phyloP scores from a whole-genome alignment of 2,888 invertebrate genomes.

The Holacanthella duospinosa region DNA sequence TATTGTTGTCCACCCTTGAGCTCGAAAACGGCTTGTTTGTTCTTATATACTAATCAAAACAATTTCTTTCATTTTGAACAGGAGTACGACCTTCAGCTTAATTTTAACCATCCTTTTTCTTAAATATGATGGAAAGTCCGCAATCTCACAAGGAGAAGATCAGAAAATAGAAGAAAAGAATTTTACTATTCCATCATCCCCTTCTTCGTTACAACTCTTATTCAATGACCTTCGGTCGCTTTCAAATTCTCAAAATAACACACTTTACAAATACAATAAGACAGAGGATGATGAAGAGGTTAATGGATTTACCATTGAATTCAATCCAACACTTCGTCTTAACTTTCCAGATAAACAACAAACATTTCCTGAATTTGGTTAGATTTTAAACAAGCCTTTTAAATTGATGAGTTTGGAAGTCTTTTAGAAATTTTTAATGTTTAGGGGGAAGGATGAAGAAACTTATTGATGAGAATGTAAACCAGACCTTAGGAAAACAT shows the following conservation, averaged over 20 bases:
- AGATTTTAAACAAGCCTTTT: no score
- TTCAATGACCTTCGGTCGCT: background rate
- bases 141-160: background rate
- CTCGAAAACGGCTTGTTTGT: background rate
- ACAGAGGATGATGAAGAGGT: background rate
- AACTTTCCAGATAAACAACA: background rate
- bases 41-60: no score
- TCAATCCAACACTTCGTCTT: background rate
- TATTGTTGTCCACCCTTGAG: background rate
- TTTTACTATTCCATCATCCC: background rate
- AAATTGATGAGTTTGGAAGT: background rate
- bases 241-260: background rate
- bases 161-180: no score
- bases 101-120: background rate
- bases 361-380: slow-evolving; percentile 5
- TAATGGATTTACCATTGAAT: background rate
- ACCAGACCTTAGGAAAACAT: no score
- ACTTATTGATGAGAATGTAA: no score
- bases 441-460: no score
- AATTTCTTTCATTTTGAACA: background rate
- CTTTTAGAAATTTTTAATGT: background rate
- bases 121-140: background rate
- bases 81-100: background rate
- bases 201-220: background rate
- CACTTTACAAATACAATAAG: background rate